These are phyloP conservation scores for Allophyes oxyacanthae DNA, from an alignment of 2,888 invertebrate species.

Conservation along the genomic window DNA sequence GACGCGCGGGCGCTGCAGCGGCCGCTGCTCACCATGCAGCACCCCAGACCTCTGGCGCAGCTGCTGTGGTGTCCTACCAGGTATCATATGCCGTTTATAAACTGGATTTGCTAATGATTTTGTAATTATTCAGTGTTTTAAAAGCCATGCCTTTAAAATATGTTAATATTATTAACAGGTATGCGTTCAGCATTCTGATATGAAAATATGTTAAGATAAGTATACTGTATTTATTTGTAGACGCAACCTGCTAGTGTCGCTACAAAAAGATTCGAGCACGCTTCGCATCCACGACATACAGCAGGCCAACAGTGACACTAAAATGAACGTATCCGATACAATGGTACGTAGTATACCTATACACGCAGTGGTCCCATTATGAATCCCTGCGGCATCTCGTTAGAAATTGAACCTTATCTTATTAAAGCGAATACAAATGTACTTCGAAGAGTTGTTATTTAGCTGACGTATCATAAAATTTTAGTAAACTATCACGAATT, in stretches of 20 bases:
- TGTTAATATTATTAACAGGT: too few relatives aligned
- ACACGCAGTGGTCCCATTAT: background rate
- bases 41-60: slow-evolving; percentile 91
- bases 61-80: slow-evolving; percentile 96
- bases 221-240: slow-evolving; percentile 56
- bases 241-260: slow-evolving; percentile 93
- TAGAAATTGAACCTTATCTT: background rate
- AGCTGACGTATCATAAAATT: background rate
- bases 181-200: too few relatives aligned
- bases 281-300: slow-evolving; percentile 96
- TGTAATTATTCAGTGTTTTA: too few relatives aligned
- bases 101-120: too few relatives aligned
- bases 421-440: background rate
- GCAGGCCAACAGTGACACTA: slow-evolving; percentile 69
- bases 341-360: slow-evolving; percentile 12
- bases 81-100: slow-evolving; percentile 9
- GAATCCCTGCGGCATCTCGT: background rate
- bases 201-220: background rate
- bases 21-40: slow-evolving; percentile 93
- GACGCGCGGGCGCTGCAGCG: slow-evolving; percentile 96
- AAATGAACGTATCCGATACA: slow-evolving; percentile 57
- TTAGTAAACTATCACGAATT: background rate
- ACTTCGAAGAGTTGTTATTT: background rate
- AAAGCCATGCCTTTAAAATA: too few relatives aligned
- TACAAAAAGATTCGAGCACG: slow-evolving; percentile 93